A percentile compares a stretch with the other conserved stretches of the same genome.
These are phyloP conservation scores for Crocallis elinguaria DNA, from an alignment of 2,888 invertebrate species.

Conservation along the genomic window DNA sequence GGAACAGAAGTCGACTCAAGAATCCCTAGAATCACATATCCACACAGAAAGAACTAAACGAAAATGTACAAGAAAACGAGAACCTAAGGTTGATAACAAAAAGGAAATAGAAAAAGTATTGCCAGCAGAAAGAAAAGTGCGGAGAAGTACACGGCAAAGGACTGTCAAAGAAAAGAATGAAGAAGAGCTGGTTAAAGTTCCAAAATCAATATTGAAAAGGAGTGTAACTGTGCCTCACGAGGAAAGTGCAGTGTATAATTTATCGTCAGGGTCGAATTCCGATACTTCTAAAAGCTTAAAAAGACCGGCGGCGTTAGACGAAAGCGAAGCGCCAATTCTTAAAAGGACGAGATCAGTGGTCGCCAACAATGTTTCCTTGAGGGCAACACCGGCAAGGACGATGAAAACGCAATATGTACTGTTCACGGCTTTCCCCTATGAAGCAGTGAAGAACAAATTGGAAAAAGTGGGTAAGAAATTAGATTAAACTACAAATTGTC, in stretches of 20 bases:
- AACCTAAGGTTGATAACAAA: constrained; percentile 24
- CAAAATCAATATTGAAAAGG: constrained; percentile 46
- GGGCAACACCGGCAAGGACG: constrained; percentile 52
- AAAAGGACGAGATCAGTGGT: constrained; percentile 52
- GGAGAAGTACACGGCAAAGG: constrained; percentile 63
- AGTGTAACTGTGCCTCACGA: constrained; percentile 43
- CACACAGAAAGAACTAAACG: constrained; percentile 24
- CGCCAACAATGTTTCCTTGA: constrained; percentile 36
- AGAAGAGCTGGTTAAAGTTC: constrained; percentile 35
- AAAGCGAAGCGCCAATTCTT: constrained; percentile 47
- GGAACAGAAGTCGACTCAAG: constrained; percentile 9
- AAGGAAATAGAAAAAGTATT: constrained; percentile 27
- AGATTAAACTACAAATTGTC: too few species aligned
- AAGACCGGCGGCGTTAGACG: constrained; percentile 47
- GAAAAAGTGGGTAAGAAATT: constrained; percentile 68
- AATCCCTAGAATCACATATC: constrained; percentile 31
- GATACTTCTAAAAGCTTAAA: constrained; percentile 58
- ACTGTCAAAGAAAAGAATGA: constrained; percentile 37
- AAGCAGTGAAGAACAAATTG: constrained; percentile 61
- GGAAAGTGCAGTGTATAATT: constrained; percentile 63
- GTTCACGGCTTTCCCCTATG: constrained; percentile 69
- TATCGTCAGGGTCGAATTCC: constrained; percentile 56
- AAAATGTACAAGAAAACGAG: constrained; percentile 22
- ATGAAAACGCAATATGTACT: constrained; percentile 60
- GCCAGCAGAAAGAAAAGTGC: constrained; percentile 49